A percentile compares a stretch with the other conserved stretches of the same genome.
These are phyloP conservation scores for Gobius niger DNA, from an alignment of 2,113 vertebrate genomes.

Conservation along the genomic window DNA sequence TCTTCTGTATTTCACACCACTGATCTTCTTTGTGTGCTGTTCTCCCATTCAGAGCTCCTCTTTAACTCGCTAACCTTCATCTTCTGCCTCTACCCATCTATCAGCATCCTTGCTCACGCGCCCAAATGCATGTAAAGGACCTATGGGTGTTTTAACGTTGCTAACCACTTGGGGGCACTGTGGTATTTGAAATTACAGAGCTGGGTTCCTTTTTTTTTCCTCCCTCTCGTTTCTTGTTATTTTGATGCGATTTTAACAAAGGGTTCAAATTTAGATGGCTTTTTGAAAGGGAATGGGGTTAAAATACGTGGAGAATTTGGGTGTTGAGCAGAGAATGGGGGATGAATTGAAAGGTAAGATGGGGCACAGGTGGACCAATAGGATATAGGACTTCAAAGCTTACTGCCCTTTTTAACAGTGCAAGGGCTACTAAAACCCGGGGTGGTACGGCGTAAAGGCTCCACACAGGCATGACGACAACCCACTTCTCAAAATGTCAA, in stretches of 20 bases:
- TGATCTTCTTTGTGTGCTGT: conserved; percentile 23
- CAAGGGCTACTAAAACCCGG: conserved; percentile 34
- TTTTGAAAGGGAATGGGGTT: conserved; percentile 19
- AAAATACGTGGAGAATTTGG: conserved; percentile 41
- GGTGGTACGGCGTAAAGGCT: conserved; percentile 48
- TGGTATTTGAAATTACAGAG: conserved; percentile 52
- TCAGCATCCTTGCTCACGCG: conserved; percentile 44
- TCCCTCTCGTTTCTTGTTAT: conserved; percentile 9
- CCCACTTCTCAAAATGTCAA: conserved; percentile 59
- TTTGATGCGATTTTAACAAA: conserved; percentile 45
- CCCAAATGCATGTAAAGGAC: conserved; percentile 21
- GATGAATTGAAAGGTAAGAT: conserved; percentile 12
- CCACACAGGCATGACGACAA: conserved; percentile 46
- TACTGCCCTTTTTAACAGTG: conserved; percentile 37
- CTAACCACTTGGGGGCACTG: conserved; percentile 74
- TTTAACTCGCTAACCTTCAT: conserved; percentile 54
- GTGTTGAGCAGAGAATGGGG: conserved; percentile 25
- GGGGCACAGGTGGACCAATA: conserved; percentile 10
- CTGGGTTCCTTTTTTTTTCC: neutral
- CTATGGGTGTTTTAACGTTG: neutral
- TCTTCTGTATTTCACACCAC: conserved; percentile 39
- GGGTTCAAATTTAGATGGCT: conserved; percentile 35
- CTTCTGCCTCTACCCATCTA: conserved; percentile 28
- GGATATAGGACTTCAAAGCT: conserved; percentile 21
- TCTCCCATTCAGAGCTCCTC: conserved; percentile 26